Percentiles rank a stretch among this genome's conserved stretches.
Conservation (phyloP, 2,113 vertebrate genomes). For the Lontra canadensis region DNA sequence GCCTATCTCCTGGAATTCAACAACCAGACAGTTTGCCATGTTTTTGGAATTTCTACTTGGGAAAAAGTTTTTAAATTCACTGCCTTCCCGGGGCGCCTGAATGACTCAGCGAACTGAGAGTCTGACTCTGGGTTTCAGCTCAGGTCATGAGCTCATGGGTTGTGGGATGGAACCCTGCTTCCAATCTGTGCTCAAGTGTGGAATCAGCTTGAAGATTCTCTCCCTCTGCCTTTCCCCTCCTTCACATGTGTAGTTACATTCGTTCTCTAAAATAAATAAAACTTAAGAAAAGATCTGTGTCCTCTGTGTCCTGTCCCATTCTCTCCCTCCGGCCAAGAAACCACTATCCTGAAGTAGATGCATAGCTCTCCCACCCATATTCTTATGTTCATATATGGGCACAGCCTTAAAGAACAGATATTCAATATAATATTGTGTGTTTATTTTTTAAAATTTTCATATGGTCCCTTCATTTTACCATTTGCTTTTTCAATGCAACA, state of each 20-base stretch:
- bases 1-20: not conserved
- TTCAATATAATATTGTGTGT: not conserved
- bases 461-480: not conserved
- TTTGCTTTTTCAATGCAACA: not conserved
- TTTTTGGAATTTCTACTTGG: not conserved
- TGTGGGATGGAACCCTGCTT: not conserved
- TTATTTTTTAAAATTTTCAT: not conserved
- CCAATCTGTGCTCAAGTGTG: not conserved
- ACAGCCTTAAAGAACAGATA: not conserved
- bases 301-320: no score
- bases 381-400: not conserved
- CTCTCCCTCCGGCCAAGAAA: not conserved
- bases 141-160: not conserved
- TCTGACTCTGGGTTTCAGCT: not conserved
- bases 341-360: not conserved
- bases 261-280: not conserved
- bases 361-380: fast-evolving
- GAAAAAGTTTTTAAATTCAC: not conserved
- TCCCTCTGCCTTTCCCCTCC: not conserved
- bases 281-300: no score
- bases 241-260: not conserved
- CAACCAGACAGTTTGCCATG: not conserved
- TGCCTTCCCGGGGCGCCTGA: not conserved
- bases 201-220: not conserved
- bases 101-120: not conserved